Conservation (phyloP, 2,113 vertebrate species). For the Ptyas mucosa region DNA sequence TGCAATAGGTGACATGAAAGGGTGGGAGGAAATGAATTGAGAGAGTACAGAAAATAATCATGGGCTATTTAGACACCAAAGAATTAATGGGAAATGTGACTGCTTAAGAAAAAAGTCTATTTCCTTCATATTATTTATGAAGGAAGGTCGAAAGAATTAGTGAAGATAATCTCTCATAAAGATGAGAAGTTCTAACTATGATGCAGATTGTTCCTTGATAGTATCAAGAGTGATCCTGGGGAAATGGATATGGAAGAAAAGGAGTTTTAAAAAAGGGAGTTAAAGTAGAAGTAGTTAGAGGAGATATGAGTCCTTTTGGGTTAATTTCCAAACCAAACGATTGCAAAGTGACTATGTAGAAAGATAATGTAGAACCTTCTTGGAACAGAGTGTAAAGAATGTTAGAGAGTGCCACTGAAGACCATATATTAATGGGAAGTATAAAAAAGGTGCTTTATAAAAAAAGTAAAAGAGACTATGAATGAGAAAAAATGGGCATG, state of each 20-base stretch:
- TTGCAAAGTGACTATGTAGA: neutral
- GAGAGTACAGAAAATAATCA: neutral
- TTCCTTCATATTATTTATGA: neutral
- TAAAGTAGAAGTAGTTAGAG: neutral
- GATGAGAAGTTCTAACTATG: neutral
- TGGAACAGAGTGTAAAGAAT: neutral
- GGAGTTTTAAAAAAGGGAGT: neutral
- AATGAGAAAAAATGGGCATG: neutral
- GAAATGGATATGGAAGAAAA: neutral
- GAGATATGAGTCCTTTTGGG: neutral
- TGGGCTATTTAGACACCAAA: neutral
- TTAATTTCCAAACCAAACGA: neutral
- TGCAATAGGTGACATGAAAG: neutral
- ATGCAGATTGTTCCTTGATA: neutral
- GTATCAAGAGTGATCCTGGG: neutral
- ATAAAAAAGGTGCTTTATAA: neutral
- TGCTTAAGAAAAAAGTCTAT: neutral
- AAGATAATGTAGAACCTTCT: neutral
- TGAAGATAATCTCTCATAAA: neutral
- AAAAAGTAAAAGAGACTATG: neutral
- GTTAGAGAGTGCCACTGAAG: neutral
- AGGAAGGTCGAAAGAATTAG: neutral
- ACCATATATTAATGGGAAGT: neutral
- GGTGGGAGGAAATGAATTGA: neutral
- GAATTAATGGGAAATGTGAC: neutral